These are phyloP conservation scores for Drosophila eohydei DNA, from an alignment of 2,888 invertebrate species.

Conservation along the genomic window DNA sequence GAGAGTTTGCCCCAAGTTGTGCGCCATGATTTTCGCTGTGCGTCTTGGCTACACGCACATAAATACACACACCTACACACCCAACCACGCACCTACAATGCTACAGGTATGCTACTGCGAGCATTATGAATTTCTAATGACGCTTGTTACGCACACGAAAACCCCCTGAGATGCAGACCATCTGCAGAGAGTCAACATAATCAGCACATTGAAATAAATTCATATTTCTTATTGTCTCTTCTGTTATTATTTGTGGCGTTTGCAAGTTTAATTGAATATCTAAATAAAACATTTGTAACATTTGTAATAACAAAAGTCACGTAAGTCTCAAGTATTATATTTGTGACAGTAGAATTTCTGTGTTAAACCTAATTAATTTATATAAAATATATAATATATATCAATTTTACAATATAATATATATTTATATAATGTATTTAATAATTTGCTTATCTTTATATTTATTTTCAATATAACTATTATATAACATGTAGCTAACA, in stretches of 20 bases:
- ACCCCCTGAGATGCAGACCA: constrained; percentile 37
- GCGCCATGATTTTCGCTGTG: constrained; percentile 61
- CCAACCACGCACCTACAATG: constrained; percentile 15
- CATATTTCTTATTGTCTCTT: constrained; percentile 26
- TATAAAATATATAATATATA: neutral
- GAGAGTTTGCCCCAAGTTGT: constrained; percentile 30
- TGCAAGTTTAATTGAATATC: constrained; percentile 16
- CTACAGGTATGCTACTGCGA: constrained; percentile 5
- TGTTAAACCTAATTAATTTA: neutral
- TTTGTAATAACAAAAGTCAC: neutral
- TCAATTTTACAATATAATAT: too few species aligned
- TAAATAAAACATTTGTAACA: neutral
- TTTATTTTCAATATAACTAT: too few species aligned
- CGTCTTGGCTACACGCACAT: constrained; percentile 16
- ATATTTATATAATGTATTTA: too few species aligned
- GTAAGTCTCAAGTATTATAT: neutral
- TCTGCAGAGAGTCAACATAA: constrained; percentile 44
- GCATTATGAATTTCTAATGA: constrained; percentile 71
- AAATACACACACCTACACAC: constrained; percentile 16
- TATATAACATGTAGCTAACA: too few species aligned
- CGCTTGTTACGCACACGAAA: constrained; percentile 38
- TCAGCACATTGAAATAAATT: constrained; percentile 49
- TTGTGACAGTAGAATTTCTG: neutral
- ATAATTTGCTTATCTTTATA: too few species aligned
- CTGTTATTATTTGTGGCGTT: neutral